phyloP scores from a whole-genome alignment of 2,888 invertebrate genomes.

The Allacma fusca region DNA sequence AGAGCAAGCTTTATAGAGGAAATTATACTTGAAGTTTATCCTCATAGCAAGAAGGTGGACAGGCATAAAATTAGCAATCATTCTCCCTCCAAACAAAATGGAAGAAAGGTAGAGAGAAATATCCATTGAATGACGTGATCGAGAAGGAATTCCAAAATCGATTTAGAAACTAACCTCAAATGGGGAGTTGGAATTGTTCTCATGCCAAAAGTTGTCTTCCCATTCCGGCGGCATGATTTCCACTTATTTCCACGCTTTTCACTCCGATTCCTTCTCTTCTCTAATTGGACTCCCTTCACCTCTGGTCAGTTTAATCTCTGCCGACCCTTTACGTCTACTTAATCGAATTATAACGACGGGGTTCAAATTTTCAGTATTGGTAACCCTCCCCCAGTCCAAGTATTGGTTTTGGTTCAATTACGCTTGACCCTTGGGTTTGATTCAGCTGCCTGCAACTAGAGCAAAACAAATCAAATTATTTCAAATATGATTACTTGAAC shows the following conservation, averaged over 20 bases:
- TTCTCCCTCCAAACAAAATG: neutral
- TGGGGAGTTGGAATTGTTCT: constrained; percentile 41
- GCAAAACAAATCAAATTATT: too few species aligned
- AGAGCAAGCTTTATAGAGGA: too few species aligned
- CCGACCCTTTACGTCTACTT: neutral
- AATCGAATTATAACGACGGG: neutral
- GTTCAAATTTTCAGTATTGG: neutral
- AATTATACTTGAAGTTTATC: too few species aligned
- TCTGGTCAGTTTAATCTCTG: neutral
- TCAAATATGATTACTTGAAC: too few species aligned
- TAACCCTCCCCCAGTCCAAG: neutral
- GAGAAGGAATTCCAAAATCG: constrained; percentile 1
- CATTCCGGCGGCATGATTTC: constrained; percentile 49
- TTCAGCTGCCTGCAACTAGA: too few species aligned
- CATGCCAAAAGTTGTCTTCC: constrained; percentile 51
- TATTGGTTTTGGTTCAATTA: neutral
- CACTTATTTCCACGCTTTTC: neutral
- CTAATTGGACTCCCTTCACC: constrained; percentile 4
- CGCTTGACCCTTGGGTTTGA: too few species aligned
- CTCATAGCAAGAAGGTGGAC: too few species aligned
- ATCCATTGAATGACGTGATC: neutral
- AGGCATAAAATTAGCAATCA: too few species aligned
- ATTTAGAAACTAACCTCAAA: constrained; percentile 38
- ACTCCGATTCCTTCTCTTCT: constrained; percentile 4
- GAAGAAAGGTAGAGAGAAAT: neutral